A percentile compares a stretch with the other conserved stretches of the same genome.
Conservation (phyloP, 2,113 vertebrate species). For the Eubucco bourcierii region DNA sequence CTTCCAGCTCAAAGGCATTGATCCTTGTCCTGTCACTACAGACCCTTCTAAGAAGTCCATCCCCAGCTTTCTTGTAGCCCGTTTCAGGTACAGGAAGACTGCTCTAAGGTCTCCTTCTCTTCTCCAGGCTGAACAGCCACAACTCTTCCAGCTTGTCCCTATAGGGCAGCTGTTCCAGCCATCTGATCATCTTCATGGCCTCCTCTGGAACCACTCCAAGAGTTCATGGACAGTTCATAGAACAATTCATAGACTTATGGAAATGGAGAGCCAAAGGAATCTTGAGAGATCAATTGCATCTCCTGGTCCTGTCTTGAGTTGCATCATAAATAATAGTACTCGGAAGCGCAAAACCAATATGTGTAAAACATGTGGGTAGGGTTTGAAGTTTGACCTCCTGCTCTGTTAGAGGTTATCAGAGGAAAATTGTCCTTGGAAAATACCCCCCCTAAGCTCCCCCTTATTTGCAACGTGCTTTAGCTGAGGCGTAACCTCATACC, state of each 20-base stretch:
- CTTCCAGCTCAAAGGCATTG: no score
- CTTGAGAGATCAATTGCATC: background rate
- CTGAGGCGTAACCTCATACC: conserved; percentile 3
- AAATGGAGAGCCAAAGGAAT: background rate
- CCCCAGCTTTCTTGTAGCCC: no score
- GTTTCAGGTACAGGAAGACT: no score
- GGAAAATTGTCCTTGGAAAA: conserved; percentile 30
- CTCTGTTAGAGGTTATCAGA: conserved; percentile 37
- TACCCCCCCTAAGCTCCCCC: background rate
- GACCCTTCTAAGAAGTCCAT: no score
- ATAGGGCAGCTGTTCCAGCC: no score
- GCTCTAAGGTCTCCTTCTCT: no score
- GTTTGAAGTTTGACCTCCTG: background rate
- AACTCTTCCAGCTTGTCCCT: no score
- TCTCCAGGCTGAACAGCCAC: no score
- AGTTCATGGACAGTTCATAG: no score
- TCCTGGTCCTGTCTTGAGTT: background rate
- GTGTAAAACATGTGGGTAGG: background rate
- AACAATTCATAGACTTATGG: background rate
- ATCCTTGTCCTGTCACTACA: no score
- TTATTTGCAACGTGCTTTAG: conserved; percentile 22
- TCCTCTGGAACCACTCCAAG: no score
- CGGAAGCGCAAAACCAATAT: background rate
- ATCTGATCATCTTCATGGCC: no score
- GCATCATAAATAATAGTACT: background rate